Base-by-base conservation (phyloP, 1,140 invertebrate genomes). In the Goniozus legneri region DNA sequence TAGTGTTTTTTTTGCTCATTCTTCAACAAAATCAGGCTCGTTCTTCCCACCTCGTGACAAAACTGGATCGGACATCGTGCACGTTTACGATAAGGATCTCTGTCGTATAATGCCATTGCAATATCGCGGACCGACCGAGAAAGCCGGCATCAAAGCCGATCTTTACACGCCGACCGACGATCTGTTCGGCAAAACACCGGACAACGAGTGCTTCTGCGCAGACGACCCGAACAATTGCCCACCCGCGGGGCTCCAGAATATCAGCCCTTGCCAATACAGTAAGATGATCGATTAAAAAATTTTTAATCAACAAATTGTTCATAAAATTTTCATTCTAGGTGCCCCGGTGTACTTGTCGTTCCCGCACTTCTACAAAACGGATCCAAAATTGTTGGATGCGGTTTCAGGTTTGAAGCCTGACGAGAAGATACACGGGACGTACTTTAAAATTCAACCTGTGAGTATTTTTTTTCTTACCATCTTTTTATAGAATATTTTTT, bases 371-470 rank as follows among this genome's bases (percentile, higher is more conserved):
- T 88, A 86, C 50, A 82, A 92, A 56, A 87, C 88, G 0, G 88
- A 94, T 73, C 83, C 84, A 0, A 76, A 77, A 30, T 79, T 94
- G 1, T 62, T 86, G 2, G 75, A 86, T 7, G 75, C 79, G 0
- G 82, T 94, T 3, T 83, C 85, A 48, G 92, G 91, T 7, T 68
- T 95, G 1, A 79, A 80, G 3, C 89, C 90, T 0, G 71, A 84
- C 10, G 75, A 80, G 46, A 78, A 86, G 49, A 77, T 84, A 50
- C 91, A 94, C 60, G 79, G 81, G 67, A 85, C 87, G 1, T 91
- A 85, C 65, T 87, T 93, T 57, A 88, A 89, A 78, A 87, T 93
- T 62, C 90, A 94, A 77, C 88, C 89, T 56, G 89, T 92, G 80
- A 82, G 79, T 18, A 31, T 22, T 45, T 33, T 32, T 31, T 16